Evolutionary conservation across 2,113 vertebrate species (phyloP).

Genomic region (Pomatostomus ruficeps): DNA sequence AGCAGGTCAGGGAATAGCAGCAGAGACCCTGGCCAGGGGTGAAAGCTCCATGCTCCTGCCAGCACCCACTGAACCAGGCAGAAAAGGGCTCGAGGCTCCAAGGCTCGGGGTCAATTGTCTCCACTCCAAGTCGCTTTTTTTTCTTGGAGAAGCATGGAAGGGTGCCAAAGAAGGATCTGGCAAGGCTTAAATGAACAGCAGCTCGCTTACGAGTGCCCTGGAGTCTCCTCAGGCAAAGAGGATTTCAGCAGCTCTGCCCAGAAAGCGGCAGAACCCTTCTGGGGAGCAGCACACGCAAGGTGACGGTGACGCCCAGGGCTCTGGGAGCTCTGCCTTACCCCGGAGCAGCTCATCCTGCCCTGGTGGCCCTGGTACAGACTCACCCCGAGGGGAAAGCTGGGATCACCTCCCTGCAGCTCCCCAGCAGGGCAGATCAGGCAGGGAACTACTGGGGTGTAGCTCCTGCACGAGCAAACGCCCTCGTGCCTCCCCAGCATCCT

Average conservation of each 20-base stretch:
- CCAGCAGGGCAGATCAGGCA: background rate
- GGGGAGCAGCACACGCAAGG: fast-evolving
- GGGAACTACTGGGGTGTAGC: background rate
- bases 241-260: background rate
- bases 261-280: background rate
- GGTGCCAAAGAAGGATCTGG: constrained; percentile 38
- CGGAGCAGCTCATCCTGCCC: background rate
- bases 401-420: background rate
- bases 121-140: constrained; percentile 28
- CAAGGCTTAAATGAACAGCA: constrained; percentile 58
- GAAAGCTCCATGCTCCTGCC: background rate
- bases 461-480: background rate
- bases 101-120: constrained; percentile 43
- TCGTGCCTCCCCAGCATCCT: background rate
- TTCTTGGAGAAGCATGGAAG: constrained; percentile 29
- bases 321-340: background rate
- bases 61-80: constrained; percentile 27
- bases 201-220: background rate
- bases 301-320: background rate
- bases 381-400: background rate
- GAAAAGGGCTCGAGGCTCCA: constrained; percentile 17
- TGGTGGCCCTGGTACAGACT: background rate
- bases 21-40: background rate
- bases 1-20: background rate
- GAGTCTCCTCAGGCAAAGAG: background rate